phyloP scores from a whole-genome alignment of 2,888 invertebrate species.

The Chrysotoxum bicinctum region DNA sequence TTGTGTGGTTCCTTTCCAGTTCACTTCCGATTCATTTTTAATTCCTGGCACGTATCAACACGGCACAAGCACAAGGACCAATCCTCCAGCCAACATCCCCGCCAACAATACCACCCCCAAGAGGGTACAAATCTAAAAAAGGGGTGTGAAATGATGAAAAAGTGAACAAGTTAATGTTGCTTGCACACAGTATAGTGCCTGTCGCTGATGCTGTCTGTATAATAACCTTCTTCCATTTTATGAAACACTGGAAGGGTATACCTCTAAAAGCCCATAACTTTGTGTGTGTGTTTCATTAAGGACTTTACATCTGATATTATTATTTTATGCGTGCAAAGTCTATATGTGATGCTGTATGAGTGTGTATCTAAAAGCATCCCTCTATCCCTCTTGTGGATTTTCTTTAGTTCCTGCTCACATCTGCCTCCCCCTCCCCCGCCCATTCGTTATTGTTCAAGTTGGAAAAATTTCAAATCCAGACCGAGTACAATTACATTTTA shows the following conservation, averaged over 20 bases:
- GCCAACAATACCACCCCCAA: neutral
- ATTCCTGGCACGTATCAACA: slow-evolving; percentile 60
- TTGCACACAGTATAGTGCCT: neutral
- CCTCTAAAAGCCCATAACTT: neutral
- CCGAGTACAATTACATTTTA: slow-evolving; percentile 59
- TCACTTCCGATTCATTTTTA: slow-evolving; percentile 68
- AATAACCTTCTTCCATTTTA: neutral
- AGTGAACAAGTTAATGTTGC: slow-evolving; percentile 33
- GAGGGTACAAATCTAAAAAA: neutral
- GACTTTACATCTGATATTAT: slow-evolving; percentile 43
- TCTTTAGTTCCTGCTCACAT: slow-evolving; percentile 10
- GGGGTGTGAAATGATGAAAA: slow-evolving; percentile 28
- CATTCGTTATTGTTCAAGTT: neutral
- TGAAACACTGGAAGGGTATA: neutral
- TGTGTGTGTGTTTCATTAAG: slow-evolving; percentile 59
- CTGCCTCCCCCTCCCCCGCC: neutral
- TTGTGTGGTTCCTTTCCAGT: slow-evolving; percentile 60
- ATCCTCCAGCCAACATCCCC: neutral
- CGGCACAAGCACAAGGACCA: slow-evolving; percentile 22
- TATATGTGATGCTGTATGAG: slow-evolving; percentile 8
- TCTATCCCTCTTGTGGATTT: slow-evolving; percentile 1
- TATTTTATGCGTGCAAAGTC: slow-evolving; percentile 44
- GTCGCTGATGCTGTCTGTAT: neutral
- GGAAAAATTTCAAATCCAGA: slow-evolving; percentile 57
- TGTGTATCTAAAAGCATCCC: neutral